Percentiles rank a stretch among this genome's conserved stretches.
These are phyloP conservation scores for Pelmatolapia mariae DNA, from an alignment of 2,113 vertebrate genomes.

Conservation along the genomic window DNA sequence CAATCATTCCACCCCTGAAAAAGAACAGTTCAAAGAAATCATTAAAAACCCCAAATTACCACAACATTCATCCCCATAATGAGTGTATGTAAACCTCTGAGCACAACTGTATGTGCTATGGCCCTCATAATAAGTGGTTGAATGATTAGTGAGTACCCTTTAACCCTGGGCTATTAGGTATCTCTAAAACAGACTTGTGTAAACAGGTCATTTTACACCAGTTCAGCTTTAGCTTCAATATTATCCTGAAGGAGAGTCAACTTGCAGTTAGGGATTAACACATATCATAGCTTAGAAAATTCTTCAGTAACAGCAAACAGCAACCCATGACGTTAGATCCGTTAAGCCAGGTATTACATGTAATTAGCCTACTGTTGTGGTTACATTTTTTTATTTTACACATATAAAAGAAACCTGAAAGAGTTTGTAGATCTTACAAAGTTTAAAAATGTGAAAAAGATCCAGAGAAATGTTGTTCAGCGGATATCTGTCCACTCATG, in stretches of 20 bases:
- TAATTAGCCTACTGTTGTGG: background rate
- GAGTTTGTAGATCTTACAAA: background rate
- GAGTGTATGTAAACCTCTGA: background rate
- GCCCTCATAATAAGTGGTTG: background rate
- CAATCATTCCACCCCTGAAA: background rate
- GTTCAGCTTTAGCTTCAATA: background rate
- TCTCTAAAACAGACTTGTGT: background rate
- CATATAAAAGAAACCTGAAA: background rate
- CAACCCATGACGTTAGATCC: background rate
- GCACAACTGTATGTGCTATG: background rate
- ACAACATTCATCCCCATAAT: background rate
- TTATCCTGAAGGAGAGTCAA: background rate
- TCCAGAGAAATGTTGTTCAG: background rate
- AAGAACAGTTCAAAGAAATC: background rate
- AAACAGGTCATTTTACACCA: background rate
- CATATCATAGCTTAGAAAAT: background rate
- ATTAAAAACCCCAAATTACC: background rate
- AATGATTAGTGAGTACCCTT: background rate
- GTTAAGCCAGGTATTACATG: background rate
- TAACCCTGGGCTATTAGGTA: background rate
- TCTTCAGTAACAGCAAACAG: background rate
- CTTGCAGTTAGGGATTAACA: background rate
- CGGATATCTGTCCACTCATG: background rate
- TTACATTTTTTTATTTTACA: background rate
- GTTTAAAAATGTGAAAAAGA: background rate